Conservation (phyloP, 2,888 invertebrate genomes). For the Xylota segnis region DNA sequence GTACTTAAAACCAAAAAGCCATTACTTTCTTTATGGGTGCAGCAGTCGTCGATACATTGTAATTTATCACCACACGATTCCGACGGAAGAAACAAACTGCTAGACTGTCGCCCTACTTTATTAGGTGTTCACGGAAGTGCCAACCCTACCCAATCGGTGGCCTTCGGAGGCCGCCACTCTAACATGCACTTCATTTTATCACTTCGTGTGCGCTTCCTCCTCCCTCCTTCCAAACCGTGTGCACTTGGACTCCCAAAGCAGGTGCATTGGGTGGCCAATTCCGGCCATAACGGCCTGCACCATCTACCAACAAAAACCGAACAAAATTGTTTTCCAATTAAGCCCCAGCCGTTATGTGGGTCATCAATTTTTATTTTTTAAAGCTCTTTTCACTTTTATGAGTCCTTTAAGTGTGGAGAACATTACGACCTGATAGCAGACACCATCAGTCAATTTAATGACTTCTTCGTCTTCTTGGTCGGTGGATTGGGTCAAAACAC, state of each 20-base stretch:
- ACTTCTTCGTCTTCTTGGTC: neutral
- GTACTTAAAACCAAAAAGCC: slow-evolving; percentile 32
- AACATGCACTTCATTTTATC: slow-evolving; percentile 67
- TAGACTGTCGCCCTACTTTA: slow-evolving; percentile 45
- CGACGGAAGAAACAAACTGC: slow-evolving; percentile 39
- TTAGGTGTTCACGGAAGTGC: slow-evolving; percentile 65
- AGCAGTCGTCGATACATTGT: slow-evolving; percentile 54
- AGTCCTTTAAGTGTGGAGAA: slow-evolving; percentile 46
- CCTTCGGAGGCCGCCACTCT: slow-evolving; percentile 48
- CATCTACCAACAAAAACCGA: neutral
- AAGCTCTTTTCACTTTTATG: slow-evolving; percentile 48
- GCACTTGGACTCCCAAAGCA: neutral
- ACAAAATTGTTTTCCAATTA: slow-evolving; percentile 50
- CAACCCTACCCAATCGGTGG: slow-evolving; percentile 51
- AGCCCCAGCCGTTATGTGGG: slow-evolving; percentile 35
- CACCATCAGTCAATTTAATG: slow-evolving; percentile 42
- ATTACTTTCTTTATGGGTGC: slow-evolving; percentile 65
- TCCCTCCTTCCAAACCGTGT: neutral
- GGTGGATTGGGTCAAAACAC: slow-evolving; percentile 15
- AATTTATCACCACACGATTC: slow-evolving; percentile 55
- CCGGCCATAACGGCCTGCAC: neutral
- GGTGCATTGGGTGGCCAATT: slow-evolving; percentile 33
- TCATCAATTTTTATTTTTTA: slow-evolving; percentile 28
- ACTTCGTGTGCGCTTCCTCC: slow-evolving; percentile 49
- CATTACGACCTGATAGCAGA: slow-evolving; percentile 23